Evolutionary conservation across 2,888 invertebrate genomes (phyloP).

Genomic region (Disparrhopalites patrizii): DNA sequence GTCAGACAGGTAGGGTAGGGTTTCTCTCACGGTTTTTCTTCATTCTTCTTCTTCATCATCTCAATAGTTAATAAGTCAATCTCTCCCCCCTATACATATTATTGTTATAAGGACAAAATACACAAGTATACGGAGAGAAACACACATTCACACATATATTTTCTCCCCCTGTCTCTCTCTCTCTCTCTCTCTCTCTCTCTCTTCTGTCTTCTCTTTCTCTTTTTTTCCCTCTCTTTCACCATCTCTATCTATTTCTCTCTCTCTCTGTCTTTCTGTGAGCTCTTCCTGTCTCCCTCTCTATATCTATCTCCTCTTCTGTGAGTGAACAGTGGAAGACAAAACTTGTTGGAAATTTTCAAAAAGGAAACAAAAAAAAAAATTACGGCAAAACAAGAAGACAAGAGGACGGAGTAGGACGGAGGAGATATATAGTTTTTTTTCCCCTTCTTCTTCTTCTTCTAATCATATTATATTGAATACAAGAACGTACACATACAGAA

Average conservation of each 20-base stretch:
- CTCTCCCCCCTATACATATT: neutral
- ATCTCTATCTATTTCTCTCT: too few species aligned
- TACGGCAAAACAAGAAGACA: neutral
- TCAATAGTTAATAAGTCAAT: neutral
- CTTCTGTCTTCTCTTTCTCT: too few species aligned
- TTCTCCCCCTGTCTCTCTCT: neutral
- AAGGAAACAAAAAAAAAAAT: neutral
- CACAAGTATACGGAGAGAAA: neutral
- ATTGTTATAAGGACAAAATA: neutral
- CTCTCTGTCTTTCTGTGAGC: too few species aligned
- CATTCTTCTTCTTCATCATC: neutral
- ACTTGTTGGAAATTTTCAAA: neutral
- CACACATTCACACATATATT: neutral
- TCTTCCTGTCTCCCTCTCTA: too few species aligned
- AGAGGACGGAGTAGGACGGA: neutral
- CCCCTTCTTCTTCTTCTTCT: neutral
- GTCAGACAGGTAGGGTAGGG: conserved; percentile 20
- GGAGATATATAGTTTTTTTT: neutral
- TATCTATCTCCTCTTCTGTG: too few species aligned
- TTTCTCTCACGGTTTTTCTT: conserved; percentile 1
- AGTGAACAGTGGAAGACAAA: too few species aligned
- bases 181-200: too few species aligned
- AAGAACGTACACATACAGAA: too few species aligned
- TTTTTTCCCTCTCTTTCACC: too few species aligned
- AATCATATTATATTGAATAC: too few species aligned